Conservation (phyloP, 2,113 vertebrate genomes). For the Psittacus erithacus region DNA sequence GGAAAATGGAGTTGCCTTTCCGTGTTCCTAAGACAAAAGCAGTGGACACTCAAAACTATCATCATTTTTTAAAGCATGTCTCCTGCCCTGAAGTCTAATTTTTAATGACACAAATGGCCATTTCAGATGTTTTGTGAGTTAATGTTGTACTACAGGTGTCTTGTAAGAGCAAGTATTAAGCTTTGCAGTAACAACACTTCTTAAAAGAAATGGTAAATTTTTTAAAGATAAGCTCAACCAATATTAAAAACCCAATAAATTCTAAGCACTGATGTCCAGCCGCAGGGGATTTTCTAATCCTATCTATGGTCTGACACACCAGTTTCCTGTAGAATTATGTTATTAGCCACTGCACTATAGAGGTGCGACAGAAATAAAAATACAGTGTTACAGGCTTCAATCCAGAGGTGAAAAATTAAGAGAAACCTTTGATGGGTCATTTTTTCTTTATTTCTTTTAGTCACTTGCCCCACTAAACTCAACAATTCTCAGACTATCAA, state of each 20-base stretch:
- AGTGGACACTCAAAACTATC: neutral
- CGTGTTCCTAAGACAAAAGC: neutral
- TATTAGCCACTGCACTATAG: neutral
- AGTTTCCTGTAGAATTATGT: neutral
- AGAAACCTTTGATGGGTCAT: neutral
- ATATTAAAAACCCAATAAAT: neutral
- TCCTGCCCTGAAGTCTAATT: neutral
- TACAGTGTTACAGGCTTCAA: neutral
- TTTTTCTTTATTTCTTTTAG: neutral
- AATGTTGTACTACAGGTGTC: neutral
- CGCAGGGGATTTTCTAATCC: accelerated
- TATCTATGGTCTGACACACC: neutral
- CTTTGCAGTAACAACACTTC: neutral
- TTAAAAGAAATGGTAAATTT: neutral
- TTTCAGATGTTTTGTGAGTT: neutral
- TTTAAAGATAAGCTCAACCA: neutral
- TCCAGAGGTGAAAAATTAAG: neutral
- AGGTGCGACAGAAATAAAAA: neutral
- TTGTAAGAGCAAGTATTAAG: neutral
- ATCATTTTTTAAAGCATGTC: neutral
- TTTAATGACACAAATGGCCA: neutral
- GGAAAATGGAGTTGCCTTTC: neutral
- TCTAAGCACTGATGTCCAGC: neutral
- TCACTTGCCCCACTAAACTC: neutral
- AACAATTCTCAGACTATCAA: neutral